phyloP scores from a whole-genome alignment of 2,888 invertebrate genomes.

The Platerodrilus igneus region DNA sequence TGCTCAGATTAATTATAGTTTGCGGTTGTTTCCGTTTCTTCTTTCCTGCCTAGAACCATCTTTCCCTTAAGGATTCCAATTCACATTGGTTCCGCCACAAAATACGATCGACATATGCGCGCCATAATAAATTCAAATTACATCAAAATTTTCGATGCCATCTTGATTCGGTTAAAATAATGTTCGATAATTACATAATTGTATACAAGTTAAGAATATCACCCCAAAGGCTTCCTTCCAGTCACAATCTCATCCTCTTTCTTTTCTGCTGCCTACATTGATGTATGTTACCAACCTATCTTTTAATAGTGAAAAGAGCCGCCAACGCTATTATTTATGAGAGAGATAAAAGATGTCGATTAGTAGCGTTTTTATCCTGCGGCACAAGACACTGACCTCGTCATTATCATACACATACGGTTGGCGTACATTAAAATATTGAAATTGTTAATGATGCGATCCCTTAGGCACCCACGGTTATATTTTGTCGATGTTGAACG shows the following conservation, averaged over 20 bases:
- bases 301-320: slow-evolving; percentile 7
- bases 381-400: slow-evolving; percentile 25
- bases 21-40: too few species aligned
- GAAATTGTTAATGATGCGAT: slow-evolving; percentile 22
- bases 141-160: slow-evolving; percentile 36
- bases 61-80: too few species aligned
- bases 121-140: slow-evolving; percentile 39
- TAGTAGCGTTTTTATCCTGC: slow-evolving; percentile 24
- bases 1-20: too few species aligned
- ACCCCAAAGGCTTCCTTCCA: slow-evolving; percentile 28
- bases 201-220: slow-evolving; percentile 31
- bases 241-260: slow-evolving; percentile 11
- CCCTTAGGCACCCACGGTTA: too few species aligned
- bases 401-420: too few species aligned
- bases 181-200: slow-evolving; percentile 44
- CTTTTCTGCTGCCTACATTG: slow-evolving; percentile 9
- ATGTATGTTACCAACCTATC: slow-evolving; percentile 1
- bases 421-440: slow-evolving; percentile 20
- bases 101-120: slow-evolving; percentile 32
- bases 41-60: too few species aligned
- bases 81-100: slow-evolving; percentile 19
- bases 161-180: slow-evolving; percentile 38
- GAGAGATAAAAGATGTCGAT: slow-evolving; percentile 24
- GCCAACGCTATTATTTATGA: slow-evolving; percentile 22
- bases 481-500: too few species aligned